Evolutionary conservation across 2,888 invertebrate species (phyloP).

Genomic region (Scaptomyza cyrtandrae): DNA sequence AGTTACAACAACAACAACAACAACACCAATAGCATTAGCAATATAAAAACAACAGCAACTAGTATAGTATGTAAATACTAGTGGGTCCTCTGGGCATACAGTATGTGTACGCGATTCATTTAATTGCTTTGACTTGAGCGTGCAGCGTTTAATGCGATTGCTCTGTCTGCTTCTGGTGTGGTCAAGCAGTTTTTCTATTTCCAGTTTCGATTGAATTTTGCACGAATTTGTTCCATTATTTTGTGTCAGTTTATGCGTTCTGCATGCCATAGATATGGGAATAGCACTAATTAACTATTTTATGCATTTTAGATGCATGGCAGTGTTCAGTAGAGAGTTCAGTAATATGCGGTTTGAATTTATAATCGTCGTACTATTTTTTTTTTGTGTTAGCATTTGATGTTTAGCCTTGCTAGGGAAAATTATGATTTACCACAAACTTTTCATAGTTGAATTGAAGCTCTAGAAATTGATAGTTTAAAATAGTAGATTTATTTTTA

Average conservation of each 20-base stretch:
- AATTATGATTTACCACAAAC: neutral
- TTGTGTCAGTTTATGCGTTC: conserved; percentile 11
- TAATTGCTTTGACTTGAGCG: conserved; percentile 47
- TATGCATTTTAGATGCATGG: neutral
- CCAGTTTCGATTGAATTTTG: conserved; percentile 44
- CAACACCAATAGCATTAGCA: neutral
- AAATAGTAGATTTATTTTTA: too few relatives aligned
- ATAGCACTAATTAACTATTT: conserved; percentile 8
- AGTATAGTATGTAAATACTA: conserved; percentile 48
- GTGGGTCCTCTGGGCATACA: conserved; percentile 9
- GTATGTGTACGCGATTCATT: conserved; percentile 41
- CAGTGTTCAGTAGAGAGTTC: neutral
- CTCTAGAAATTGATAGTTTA: neutral
- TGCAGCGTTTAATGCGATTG: conserved; percentile 24
- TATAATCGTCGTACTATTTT: neutral
- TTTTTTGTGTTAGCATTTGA: neutral
- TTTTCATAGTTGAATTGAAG: neutral
- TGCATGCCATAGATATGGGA: conserved; percentile 4
- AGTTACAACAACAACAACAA: conserved; percentile 48
- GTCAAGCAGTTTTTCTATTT: conserved; percentile 36
- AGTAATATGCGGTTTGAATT: neutral
- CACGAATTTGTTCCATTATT: conserved; percentile 50
- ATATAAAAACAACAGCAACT: conserved; percentile 9
- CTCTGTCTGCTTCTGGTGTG: conserved; percentile 12
- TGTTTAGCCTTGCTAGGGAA: neutral